Evolutionary conservation across 2,888 invertebrate species (phyloP).

Genomic region (Odontocolon sp.): DNA sequence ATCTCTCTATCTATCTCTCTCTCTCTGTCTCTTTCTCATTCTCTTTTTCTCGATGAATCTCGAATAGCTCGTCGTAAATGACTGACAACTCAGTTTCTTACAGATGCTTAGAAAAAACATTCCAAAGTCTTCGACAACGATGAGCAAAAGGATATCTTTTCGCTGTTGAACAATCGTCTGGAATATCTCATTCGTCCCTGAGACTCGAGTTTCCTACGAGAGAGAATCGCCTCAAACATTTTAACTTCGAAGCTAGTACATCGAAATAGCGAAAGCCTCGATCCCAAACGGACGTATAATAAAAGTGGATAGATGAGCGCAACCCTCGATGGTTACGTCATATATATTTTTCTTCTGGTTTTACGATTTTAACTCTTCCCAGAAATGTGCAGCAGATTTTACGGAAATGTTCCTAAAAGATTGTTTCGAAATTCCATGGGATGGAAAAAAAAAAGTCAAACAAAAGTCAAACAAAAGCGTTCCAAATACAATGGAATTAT

Average conservation of each 20-base stretch:
- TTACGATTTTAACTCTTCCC: slow-evolving; percentile 19
- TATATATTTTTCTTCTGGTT: slow-evolving; percentile 17
- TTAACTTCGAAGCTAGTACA: slow-evolving; percentile 12
- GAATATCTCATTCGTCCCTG: slow-evolving; percentile 47
- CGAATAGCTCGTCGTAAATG: slow-evolving; percentile 5
- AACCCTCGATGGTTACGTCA: slow-evolving; percentile 46
- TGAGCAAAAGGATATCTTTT: not conserved
- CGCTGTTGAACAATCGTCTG: slow-evolving; percentile 36
- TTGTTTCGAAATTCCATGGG: not conserved
- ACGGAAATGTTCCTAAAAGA: slow-evolving; percentile 10
- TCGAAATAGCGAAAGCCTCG: too few relatives aligned
- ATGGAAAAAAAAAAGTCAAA: slow-evolving; percentile 5
- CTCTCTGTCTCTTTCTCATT: too few relatives aligned
- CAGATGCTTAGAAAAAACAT: slow-evolving; percentile 24
- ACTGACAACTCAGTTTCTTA: slow-evolving; percentile 2
- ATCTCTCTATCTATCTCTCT: too few relatives aligned
- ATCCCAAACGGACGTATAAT: too few relatives aligned
- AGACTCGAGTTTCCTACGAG: too few relatives aligned
- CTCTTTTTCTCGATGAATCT: too few relatives aligned
- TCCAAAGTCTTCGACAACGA: slow-evolving; percentile 11
- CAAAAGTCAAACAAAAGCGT: not conserved
- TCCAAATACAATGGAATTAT: not conserved
- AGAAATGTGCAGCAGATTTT: slow-evolving; percentile 8
- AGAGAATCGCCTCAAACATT: too few relatives aligned
- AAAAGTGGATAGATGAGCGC: not conserved